Base-by-base conservation (phyloP, 1,140 invertebrate genomes). In the Mylabris phalerata region DNA sequence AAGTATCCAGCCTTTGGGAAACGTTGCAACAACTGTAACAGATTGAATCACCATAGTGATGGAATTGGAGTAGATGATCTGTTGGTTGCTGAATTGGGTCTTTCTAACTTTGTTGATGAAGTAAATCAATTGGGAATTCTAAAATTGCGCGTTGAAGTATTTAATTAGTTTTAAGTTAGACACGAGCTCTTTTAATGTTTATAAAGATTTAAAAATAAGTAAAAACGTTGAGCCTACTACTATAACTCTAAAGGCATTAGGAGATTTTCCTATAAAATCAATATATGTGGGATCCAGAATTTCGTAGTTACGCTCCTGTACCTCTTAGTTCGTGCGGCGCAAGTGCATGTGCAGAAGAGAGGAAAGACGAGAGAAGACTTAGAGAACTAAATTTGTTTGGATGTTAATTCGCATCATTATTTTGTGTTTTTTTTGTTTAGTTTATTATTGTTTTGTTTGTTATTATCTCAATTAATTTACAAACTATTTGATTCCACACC, bases 171-270 rank as follows among this genome's bases (percentile, higher is more conserved):
- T 38, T 48, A 59, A 59, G 42, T 32, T 59, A 11, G 44, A 54
- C 27, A 59, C 57, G 13, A 50, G 50, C 11, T 59, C 43, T 10
- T 48, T 43, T 43, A 38, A 48, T 26, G 25, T 48, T 9, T 51
- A 26, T 13, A 38, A 58, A 42, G 41, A 47, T 19, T 5, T 51
- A 46, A 10, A 32, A 32, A 32, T 44, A 44, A 42, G 27, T 52
- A 38, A 46, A 48, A 13, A 32, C 27, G 27, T 59, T 19, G 19
- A 9, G 9, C 11, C 44, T 27, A 51, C 57, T 9, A 59, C 27
- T 24, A 48, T 46, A 26, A 19, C 54, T 19, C 42, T 54, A 26
- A 43, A 59, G 50, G 46, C 55, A 9, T 57, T 42, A 54, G 57
- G 50, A 25, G 57, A 49, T 11, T 9, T 26, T 9, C 50, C 39